Evolutionary conservation across 2,888 invertebrate species (phyloP).

Genomic region (Leptarthrus brevirostris): DNA sequence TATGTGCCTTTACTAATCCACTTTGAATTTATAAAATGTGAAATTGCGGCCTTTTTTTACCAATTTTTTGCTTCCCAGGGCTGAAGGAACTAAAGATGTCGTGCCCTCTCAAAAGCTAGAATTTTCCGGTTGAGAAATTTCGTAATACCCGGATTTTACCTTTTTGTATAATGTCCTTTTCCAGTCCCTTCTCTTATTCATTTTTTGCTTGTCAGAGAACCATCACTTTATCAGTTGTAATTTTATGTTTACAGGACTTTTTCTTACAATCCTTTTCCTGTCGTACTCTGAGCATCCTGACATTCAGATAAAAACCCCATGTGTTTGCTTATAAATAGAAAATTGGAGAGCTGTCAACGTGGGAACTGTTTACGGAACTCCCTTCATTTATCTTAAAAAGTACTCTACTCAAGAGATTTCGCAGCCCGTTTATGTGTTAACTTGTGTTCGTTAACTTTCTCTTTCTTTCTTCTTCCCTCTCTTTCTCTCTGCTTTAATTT

Average conservation of each 20-base stretch:
- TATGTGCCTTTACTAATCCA: no score
- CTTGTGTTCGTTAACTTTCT: no score
- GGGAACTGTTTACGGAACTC: conserved; percentile 38
- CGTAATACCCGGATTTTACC: conserved; percentile 21
- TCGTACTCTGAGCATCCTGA: background rate
- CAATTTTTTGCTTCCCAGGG: no score
- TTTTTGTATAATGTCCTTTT: conserved; percentile 14
- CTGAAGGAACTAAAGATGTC: conserved; percentile 3
- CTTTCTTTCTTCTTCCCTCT: no score
- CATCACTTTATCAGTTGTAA: conserved; percentile 47
- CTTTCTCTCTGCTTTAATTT: no score
- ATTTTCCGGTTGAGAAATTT: conserved; percentile 33
- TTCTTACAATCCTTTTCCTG: conserved; percentile 23
- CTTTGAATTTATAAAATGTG: no score
- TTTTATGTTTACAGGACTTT: conserved; percentile 45
- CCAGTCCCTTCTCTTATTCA: background rate
- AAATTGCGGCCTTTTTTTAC: no score
- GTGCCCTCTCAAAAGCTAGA: background rate
- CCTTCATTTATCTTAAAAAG: conserved; percentile 42
- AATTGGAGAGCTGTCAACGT: conserved; percentile 45
- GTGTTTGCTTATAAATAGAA: conserved; percentile 28
- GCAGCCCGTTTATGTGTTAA: no score
- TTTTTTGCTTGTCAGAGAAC: conserved; percentile 35
- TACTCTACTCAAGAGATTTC: conserved; percentile 38
- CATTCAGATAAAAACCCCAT: conserved; percentile 1